Percentiles rank a stretch among this genome's conserved stretches.
Conservation (phyloP, 2,113 vertebrate genomes). For the Opisthocomus hoazin region DNA sequence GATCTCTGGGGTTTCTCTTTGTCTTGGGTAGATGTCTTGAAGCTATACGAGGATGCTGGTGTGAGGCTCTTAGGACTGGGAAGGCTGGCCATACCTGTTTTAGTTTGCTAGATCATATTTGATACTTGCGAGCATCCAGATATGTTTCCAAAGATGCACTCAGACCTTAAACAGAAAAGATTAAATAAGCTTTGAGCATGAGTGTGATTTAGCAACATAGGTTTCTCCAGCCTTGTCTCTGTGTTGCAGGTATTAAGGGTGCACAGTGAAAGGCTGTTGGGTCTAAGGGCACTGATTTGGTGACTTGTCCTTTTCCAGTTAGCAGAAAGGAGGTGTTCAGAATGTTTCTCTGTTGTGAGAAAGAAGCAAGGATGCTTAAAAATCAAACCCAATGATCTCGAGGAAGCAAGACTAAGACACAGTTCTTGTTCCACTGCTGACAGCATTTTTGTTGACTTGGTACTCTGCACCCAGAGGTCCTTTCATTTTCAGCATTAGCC, state of each 20-base stretch:
- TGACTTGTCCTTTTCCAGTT: neutral
- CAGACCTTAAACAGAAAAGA: neutral
- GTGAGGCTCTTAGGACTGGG: neutral
- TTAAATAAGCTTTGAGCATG: neutral
- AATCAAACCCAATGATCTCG: neutral
- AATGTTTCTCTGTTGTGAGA: neutral
- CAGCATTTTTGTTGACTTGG: neutral
- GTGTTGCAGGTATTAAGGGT: neutral
- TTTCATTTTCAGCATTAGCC: neutral
- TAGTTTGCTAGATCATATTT: neutral
- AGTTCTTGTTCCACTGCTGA: neutral
- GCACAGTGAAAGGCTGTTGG: neutral
- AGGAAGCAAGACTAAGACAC: neutral
- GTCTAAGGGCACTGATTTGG: neutral
- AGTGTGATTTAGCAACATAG: neutral
- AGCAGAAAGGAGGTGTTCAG: neutral
- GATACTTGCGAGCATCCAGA: neutral
- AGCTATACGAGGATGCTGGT: neutral
- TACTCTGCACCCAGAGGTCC: neutral
- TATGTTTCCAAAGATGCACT: neutral
- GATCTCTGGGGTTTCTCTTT: neutral
- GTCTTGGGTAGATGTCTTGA: neutral
- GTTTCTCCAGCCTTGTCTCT: neutral
- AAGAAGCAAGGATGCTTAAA: neutral
- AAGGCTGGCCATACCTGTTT: neutral